Conservation (phyloP, 2,113 vertebrate genomes). For the Dinomys branickii region DNA sequence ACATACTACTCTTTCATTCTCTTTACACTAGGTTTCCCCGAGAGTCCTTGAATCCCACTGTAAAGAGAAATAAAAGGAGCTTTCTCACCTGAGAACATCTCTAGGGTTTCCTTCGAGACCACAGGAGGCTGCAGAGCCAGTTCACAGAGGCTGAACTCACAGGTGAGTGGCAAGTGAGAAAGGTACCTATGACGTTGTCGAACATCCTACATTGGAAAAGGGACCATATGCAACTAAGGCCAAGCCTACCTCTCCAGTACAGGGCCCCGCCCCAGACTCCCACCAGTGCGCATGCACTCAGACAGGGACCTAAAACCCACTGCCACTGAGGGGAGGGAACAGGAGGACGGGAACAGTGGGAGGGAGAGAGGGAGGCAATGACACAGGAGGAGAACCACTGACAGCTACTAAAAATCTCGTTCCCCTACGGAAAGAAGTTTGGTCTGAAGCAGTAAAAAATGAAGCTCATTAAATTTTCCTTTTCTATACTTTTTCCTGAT, state of each 20-base stretch:
- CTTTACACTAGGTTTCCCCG: not conserved
- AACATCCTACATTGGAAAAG: constrained; percentile 89
- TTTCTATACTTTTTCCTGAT: constrained; percentile 9
- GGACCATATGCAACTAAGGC: not conserved
- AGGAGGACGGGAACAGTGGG: not conserved
- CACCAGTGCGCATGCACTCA: not conserved
- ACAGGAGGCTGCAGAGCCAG: constrained; percentile 94
- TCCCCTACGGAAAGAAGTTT: not conserved
- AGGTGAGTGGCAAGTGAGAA: constrained; percentile 97
- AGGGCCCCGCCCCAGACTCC: not conserved
- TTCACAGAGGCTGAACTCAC: constrained; percentile 99
- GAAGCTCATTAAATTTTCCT: not conserved
- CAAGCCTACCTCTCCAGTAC: not conserved
- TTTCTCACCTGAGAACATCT: constrained; percentile 93
- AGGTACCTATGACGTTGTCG: constrained; percentile 96
- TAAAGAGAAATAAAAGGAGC: not conserved
- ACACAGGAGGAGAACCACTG: not conserved
- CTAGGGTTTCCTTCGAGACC: constrained; percentile 95
- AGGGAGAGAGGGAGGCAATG: not conserved
- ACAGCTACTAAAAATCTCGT: constrained; percentile 6
- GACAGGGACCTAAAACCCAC: not conserved
- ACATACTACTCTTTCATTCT: not conserved
- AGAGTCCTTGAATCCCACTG: not conserved
- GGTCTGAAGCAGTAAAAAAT: not conserved
- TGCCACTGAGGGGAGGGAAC: not conserved